Evolutionary conservation across 1,140 invertebrate genomes (phyloP).

Genomic region (Sinonovacula constricta): DNA sequence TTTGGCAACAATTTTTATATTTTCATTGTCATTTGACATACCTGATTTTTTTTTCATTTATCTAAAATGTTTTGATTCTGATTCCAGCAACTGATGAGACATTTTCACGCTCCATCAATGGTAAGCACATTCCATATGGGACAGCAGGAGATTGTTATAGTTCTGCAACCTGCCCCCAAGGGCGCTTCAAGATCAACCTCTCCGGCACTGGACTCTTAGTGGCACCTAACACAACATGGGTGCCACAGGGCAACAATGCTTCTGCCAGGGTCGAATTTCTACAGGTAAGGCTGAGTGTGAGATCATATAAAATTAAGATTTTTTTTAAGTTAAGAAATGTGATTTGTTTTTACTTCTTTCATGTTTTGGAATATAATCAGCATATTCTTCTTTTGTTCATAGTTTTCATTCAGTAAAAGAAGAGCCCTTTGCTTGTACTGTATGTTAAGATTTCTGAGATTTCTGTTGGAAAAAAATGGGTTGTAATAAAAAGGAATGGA

Average conservation of each 20-base stretch:
- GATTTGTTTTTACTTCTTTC: too few species aligned
- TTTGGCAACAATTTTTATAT: background rate
- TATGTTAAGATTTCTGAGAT: too few species aligned
- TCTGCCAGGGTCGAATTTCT: constrained; percentile 79
- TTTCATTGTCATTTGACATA: background rate
- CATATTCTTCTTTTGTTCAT: too few species aligned
- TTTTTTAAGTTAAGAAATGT: too few species aligned
- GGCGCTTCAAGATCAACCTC: constrained; percentile 89
- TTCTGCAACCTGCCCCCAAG: constrained; percentile 86
- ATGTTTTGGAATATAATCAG: too few species aligned
- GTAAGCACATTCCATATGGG: constrained; percentile 84
- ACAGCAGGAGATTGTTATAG: constrained; percentile 93
- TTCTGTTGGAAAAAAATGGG: too few species aligned
- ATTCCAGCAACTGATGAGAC: constrained; percentile 86
- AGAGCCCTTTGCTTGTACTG: too few species aligned
- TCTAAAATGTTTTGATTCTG: constrained; percentile 32
- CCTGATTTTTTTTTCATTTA: background rate
- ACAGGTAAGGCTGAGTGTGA: constrained; percentile 79
- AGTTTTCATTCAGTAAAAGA: too few species aligned
- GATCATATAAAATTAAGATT: too few species aligned
- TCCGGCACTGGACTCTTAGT: constrained; percentile 85
- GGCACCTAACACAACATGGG: constrained; percentile 83
- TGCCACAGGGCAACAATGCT: constrained; percentile 80
- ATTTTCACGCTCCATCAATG: constrained; percentile 84
- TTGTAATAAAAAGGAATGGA: too few species aligned